Evolutionary conservation across 2,888 invertebrate species (phyloP).

Genomic region (Brachylomia viminalis): DNA sequence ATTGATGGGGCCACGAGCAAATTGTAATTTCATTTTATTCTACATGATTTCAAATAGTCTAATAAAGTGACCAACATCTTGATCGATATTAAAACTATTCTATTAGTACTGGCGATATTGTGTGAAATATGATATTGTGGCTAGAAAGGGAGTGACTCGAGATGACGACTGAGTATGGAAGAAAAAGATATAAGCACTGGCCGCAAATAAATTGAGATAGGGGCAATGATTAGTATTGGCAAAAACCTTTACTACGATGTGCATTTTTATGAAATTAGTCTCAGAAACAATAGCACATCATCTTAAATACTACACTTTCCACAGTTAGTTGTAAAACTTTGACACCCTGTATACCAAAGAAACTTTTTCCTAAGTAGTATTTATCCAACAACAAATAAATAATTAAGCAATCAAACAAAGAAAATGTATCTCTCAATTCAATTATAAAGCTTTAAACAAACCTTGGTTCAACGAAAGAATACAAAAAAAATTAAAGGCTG

Average conservation of each 20-base stretch:
- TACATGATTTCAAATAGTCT: neutral
- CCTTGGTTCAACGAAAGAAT: neutral
- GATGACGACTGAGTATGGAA: too few relatives aligned
- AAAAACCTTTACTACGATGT: neutral
- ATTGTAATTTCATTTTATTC: neutral
- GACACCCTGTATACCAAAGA: neutral
- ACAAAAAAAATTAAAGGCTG: constrained; percentile 13
- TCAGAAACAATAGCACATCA: neutral
- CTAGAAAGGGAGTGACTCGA: too few relatives aligned
- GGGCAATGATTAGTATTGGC: too few relatives aligned
- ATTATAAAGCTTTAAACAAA: constrained; percentile 28
- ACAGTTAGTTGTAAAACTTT: too few relatives aligned
- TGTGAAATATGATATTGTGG: too few relatives aligned
- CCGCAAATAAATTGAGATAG: too few relatives aligned
- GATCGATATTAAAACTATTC: neutral
- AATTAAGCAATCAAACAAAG: neutral
- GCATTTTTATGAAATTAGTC: neutral
- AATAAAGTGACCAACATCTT: neutral
- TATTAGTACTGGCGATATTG: too few relatives aligned
- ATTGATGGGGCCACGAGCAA: neutral
- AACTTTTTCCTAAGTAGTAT: neutral
- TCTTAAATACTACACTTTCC: too few relatives aligned
- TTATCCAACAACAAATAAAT: neutral
- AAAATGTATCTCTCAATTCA: constrained; percentile 3
- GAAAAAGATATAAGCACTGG: too few relatives aligned